Base-by-base conservation (phyloP, 2,888 invertebrate genomes). In the Coleophora deauratella region DNA sequence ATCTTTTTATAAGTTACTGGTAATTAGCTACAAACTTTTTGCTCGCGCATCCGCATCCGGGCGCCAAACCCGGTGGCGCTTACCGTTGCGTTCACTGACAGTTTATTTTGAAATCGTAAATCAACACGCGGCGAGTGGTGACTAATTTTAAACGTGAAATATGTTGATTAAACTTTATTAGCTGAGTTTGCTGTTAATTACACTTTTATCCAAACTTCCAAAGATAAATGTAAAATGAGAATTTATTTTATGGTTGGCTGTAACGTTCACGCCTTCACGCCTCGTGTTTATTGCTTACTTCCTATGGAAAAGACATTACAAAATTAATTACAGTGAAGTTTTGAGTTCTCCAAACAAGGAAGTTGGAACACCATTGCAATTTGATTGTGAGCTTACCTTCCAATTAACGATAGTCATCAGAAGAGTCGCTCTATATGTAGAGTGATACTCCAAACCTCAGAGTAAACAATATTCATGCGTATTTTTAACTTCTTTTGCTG, bases 331-430 rank as follows among this genome's bases (percentile, higher is more conserved):
- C 53, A 46, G 45, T 53, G 31, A 11, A 11, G 21, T 6, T 21
- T 21, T 21, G 21, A 21, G 21, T 21, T 6, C 21, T 21, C 21
- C 66, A 66, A 70, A 76, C 66, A 68, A 70, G 71, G 72, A 75
- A 68, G 68, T 61, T 62, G 56, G 62, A 64, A 57, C n/a, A n/a
- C n/a, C n/a, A 64, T 59, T 49, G 55, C 59, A 62, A 67, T 68
- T 71, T 70, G 58, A 62, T 66, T 53, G 58, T 62, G 56, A 59
- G 59, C 61, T 60, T 14, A 61, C 57, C 49, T 65, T 66, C 69
- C 72, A 73, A 79, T 77, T 73, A 72, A 56, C 62, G 21, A 6
- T 56, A 48, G 55, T 64, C 65, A 64, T 62, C 55, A 60, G 47
- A 42, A 56, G 34, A 33, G 27, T 12, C 47, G 46, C 52, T n/a